phyloP scores from a whole-genome alignment of 1,140 invertebrate genomes.

The Portunus trituberculatus region DNA sequence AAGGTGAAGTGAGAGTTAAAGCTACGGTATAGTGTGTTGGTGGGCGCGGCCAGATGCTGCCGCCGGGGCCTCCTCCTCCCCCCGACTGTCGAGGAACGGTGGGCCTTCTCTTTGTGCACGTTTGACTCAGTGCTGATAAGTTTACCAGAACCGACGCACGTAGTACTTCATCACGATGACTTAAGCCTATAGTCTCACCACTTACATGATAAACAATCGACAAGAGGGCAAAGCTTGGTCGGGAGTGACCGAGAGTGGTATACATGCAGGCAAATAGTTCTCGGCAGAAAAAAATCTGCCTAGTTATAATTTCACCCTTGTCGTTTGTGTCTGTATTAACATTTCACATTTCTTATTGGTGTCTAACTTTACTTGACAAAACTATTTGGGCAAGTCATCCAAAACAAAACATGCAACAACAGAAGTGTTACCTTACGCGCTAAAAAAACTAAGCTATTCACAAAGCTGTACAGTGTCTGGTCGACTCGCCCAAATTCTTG shows the following conservation, averaged over 20 bases:
- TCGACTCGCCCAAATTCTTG: slow-evolving; percentile 72
- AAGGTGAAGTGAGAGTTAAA: slow-evolving; percentile 22
- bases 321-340: slow-evolving; percentile 59
- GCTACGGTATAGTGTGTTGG: neutral
- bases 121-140: slow-evolving; percentile 68
- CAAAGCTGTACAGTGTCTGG: slow-evolving; percentile 69
- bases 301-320: slow-evolving; percentile 63
- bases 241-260: slow-evolving; percentile 55
- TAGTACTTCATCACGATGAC: slow-evolving; percentile 60
- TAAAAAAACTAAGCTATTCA: slow-evolving; percentile 75
- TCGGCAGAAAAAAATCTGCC: slow-evolving; percentile 64
- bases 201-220: slow-evolving; percentile 70
- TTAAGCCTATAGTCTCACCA: slow-evolving; percentile 73
- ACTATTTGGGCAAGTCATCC: slow-evolving; percentile 74
- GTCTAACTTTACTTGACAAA: slow-evolving; percentile 70
- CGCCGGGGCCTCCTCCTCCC: slow-evolving; percentile 41
- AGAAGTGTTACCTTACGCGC: slow-evolving; percentile 69
- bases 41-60: slow-evolving; percentile 24
- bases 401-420: slow-evolving; percentile 75
- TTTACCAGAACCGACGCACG: slow-evolving; percentile 73
- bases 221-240: slow-evolving; percentile 71
- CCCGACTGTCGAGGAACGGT: slow-evolving; percentile 58
- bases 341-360: slow-evolving; percentile 69
- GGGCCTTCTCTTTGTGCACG: slow-evolving; percentile 48
- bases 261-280: slow-evolving; percentile 71